These are phyloP conservation scores for Mythimna vitellina DNA, from an alignment of 2,888 invertebrate genomes.

Conservation along the genomic window DNA sequence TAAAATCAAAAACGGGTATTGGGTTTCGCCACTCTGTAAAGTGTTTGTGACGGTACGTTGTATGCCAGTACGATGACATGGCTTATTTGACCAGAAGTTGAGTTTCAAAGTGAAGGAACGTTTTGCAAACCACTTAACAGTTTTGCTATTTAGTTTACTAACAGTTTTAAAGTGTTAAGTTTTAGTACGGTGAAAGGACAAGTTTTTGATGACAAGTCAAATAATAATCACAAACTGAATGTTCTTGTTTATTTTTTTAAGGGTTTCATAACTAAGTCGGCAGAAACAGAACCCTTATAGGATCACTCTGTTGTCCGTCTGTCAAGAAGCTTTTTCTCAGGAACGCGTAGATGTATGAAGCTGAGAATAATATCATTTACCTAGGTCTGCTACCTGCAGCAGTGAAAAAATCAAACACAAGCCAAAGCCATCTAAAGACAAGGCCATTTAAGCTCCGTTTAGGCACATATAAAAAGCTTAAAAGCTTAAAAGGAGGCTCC, in stretches of 20 bases:
- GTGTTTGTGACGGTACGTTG: constrained; percentile 23
- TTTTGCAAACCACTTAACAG: constrained; percentile 28
- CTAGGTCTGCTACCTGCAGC: too few relatives aligned
- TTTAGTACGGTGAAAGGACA: not conserved
- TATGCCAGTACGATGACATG: constrained; percentile 18
- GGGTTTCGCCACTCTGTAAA: constrained; percentile 11
- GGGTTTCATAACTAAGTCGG: too few relatives aligned
- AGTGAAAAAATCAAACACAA: too few relatives aligned
- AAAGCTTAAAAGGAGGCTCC: too few relatives aligned
- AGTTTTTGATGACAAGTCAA: not conserved
- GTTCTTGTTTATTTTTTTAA: not conserved
- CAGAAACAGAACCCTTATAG: too few relatives aligned
- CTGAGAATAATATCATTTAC: too few relatives aligned
- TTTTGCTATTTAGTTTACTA: constrained; percentile 36
- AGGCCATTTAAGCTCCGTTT: too few relatives aligned
- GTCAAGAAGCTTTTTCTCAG: too few relatives aligned
- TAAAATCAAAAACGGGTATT: constrained; percentile 44
- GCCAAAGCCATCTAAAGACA: too few relatives aligned
- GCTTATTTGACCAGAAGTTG: constrained; percentile 32
- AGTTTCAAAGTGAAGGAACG: constrained; percentile 23
- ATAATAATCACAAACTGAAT: not conserved
- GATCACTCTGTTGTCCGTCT: too few relatives aligned
- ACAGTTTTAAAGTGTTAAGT: constrained; percentile 37
- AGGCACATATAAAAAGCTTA: too few relatives aligned
- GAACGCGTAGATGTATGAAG: too few relatives aligned